A percentile compares a stretch with the other conserved stretches of the same genome.
These are phyloP conservation scores for Dolichopus griseipennis DNA, from an alignment of 2,888 invertebrate genomes.

Conservation along the genomic window DNA sequence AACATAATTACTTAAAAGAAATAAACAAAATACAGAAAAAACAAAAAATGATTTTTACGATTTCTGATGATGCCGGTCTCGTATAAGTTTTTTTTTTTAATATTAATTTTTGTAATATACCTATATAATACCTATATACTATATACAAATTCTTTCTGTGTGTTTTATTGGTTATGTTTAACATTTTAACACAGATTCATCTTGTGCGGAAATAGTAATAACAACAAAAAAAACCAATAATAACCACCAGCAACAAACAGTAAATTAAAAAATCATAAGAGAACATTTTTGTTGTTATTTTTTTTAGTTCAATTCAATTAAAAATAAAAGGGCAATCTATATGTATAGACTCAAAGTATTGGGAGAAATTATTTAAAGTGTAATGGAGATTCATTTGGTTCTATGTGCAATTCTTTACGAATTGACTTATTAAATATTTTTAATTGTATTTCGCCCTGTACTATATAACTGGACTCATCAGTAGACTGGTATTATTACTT, in stretches of 20 bases:
- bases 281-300: background rate
- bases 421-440: no score
- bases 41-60: background rate
- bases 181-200: conserved; percentile 6
- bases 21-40: background rate
- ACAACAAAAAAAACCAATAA: background rate
- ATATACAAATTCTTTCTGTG: background rate
- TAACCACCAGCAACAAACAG: background rate
- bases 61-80: background rate
- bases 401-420: no score
- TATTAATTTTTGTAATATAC: no score
- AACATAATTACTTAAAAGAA: no score
- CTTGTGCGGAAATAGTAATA: conserved; percentile 4
- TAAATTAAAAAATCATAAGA: background rate
- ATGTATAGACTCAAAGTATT: no score
- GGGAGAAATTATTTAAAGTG: no score
- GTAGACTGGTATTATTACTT: no score
- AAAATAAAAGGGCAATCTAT: background rate
- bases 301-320: background rate
- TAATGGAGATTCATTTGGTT: no score
- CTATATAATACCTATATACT: no score
- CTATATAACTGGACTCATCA: no score
- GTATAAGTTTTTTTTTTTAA: background rate
- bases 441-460: no score
- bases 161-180: conserved; percentile 6